These are phyloP conservation scores for Halcyon chelicuti DNA, from an alignment of 2,797 vertebrate genomes.

Conservation along the genomic window DNA sequence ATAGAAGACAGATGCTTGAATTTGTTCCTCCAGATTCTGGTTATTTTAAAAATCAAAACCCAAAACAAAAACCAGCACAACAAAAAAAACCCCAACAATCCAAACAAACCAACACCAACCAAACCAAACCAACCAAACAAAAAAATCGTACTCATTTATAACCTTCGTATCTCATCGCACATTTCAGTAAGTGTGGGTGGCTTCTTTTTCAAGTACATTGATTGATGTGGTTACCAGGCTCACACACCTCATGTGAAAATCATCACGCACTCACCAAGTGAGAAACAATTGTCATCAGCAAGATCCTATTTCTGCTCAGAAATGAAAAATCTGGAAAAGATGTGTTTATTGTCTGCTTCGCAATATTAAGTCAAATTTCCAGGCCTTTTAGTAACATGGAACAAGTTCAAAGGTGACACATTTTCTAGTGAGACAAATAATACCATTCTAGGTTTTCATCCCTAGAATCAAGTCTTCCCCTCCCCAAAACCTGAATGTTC, in stretches of 20 bases:
- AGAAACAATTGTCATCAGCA: not conserved
- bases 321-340: not conserved
- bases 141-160: not conserved
- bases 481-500: not conserved
- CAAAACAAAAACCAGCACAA: not conserved
- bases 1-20: not conserved
- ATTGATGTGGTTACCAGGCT: not conserved
- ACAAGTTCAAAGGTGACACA: not conserved
- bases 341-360: not conserved
- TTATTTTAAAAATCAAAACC: not conserved
- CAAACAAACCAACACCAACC: no score
- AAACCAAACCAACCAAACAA: no score
- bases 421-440: not conserved
- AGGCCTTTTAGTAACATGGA: not conserved
- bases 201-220: not conserved
- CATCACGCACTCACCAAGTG: not conserved
- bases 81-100: not conserved
- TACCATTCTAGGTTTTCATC: not conserved
- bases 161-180: not conserved
- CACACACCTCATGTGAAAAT: not conserved
- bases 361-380: not conserved
- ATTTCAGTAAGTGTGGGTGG: not conserved
- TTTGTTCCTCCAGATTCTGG: not conserved
- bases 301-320: not conserved
- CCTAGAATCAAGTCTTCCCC: not conserved